Percentiles rank a stretch among this genome's conserved stretches.
These are phyloP conservation scores for Cromileptes altivelis DNA, from an alignment of 2,113 vertebrate species.

Conservation along the genomic window DNA sequence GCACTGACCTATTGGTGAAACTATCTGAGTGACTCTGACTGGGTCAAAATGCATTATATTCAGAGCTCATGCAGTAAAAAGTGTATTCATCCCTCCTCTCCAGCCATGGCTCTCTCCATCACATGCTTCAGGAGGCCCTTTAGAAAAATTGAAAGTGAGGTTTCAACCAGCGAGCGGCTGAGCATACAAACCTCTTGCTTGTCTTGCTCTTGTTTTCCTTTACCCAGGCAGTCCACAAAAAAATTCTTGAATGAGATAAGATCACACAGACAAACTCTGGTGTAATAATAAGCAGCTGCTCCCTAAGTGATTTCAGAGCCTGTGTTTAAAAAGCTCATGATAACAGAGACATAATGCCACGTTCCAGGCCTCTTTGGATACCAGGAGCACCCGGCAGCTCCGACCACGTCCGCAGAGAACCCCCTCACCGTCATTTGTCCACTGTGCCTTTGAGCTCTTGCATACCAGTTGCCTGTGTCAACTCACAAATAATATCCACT, in stretches of 20 bases:
- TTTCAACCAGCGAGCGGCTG: conserved; percentile 49
- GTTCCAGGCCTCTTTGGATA: conserved; percentile 62
- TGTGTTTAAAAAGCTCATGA: conserved; percentile 75
- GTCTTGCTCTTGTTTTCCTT: conserved; percentile 71
- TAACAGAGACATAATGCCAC: conserved; percentile 70
- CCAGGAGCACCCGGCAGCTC: conserved; percentile 46
- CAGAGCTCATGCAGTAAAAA: background rate
- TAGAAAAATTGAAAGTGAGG: conserved; percentile 52
- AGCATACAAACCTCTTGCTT: conserved; percentile 62
- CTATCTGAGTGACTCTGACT: background rate
- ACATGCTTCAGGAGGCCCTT: conserved; percentile 36
- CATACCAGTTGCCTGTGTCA: conserved; percentile 29
- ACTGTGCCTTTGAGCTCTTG: conserved; percentile 18
- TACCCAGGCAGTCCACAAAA: conserved; percentile 61
- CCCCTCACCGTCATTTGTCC: conserved; percentile 28
- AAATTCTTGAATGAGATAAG: conserved; percentile 81
- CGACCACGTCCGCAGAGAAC: conserved; percentile 8
- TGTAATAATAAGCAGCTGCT: conserved; percentile 85
- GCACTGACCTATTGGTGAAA: background rate
- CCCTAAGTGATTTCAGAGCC: conserved; percentile 78
- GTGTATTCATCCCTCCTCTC: background rate
- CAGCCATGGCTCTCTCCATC: conserved; percentile 2
- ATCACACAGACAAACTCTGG: conserved; percentile 79
- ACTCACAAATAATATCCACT: conserved; percentile 57
- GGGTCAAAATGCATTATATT: conserved; percentile 2